phyloP scores from a whole-genome alignment of 2,888 invertebrate species.

The Monopis laevigella region DNA sequence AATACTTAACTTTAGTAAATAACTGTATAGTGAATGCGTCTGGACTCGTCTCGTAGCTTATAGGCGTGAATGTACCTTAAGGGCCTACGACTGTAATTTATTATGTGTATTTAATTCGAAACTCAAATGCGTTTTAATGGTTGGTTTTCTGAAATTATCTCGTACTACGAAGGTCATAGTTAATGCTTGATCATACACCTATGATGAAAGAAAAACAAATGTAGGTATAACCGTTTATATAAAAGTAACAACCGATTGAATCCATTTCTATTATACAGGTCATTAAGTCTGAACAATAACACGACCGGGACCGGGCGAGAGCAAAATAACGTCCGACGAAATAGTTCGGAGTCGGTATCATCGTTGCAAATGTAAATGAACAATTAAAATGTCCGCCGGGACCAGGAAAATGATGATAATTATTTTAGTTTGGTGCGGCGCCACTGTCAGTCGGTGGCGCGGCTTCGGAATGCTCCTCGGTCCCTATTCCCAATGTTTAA shows the following conservation, averaged over 20 bases:
- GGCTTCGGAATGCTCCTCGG: slow-evolving; percentile 52
- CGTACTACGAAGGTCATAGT: too few relatives aligned
- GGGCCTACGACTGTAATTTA: too few relatives aligned
- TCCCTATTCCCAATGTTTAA: slow-evolving; percentile 50
- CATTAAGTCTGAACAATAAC: slow-evolving; percentile 61
- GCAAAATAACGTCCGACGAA: slow-evolving; percentile 54
- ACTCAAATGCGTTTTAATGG: too few relatives aligned
- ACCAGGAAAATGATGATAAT: slow-evolving; percentile 65
- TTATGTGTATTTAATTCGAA: too few relatives aligned
- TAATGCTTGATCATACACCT: too few relatives aligned
- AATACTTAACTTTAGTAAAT: too few relatives aligned
- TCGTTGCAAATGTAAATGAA: slow-evolving; percentile 67
- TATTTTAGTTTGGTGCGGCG: slow-evolving; percentile 65
- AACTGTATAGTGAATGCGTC: too few relatives aligned
- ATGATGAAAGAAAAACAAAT: too few relatives aligned
- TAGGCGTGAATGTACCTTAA: too few relatives aligned
- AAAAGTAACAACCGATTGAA: slow-evolving; percentile 18
- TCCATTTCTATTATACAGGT: slow-evolving; percentile 63
- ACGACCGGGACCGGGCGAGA: slow-evolving; percentile 43
- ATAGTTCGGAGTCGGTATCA: slow-evolving; percentile 65
- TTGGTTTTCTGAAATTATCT: too few relatives aligned
- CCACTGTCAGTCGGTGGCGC: slow-evolving; percentile 45
- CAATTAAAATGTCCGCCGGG: slow-evolving; percentile 63
- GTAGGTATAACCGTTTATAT: too few relatives aligned
- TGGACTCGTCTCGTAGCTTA: too few relatives aligned